phyloP scores from a whole-genome alignment of 2,797 vertebrate species.

The Nothura maculosa region DNA sequence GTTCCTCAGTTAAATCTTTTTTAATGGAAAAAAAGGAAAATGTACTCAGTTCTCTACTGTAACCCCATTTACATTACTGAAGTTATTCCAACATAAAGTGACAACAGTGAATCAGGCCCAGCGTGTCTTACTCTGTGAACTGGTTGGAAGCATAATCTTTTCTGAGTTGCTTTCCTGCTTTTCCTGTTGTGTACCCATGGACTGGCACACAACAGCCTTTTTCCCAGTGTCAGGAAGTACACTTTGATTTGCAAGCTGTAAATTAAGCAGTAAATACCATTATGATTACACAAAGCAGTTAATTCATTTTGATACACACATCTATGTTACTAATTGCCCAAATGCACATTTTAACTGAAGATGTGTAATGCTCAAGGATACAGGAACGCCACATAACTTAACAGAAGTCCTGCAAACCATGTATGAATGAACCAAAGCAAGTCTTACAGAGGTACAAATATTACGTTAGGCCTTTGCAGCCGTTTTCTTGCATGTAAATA shows the following conservation, averaged over 20 bases:
- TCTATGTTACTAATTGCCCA: conserved; percentile 7
- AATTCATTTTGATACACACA: conserved; percentile 48
- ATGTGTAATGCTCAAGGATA: conserved; percentile 27
- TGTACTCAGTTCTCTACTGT: background rate
- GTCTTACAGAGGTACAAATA: conserved; percentile 68
- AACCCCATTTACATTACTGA: background rate
- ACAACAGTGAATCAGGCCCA: background rate
- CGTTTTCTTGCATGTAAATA: conserved; percentile 56
- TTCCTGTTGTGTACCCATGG: conserved; percentile 33
- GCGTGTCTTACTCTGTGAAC: background rate
- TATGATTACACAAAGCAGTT: conserved; percentile 40
- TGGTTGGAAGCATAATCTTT: conserved; percentile 24
- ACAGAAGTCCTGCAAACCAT: background rate
- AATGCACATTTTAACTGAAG: background rate
- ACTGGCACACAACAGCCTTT: background rate
- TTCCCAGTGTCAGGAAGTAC: conserved; percentile 33
- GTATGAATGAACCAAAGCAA: background rate
- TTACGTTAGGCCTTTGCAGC: conserved; percentile 41
- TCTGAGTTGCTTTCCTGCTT: conserved; percentile 5
- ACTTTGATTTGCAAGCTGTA: conserved; percentile 42
- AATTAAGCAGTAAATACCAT: conserved; percentile 44
- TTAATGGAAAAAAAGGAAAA: background rate
- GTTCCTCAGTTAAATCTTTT: conserved; percentile 1
- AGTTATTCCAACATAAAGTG: conserved; percentile 4
- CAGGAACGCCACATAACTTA: background rate